These are phyloP conservation scores for Camponotus floridanus DNA, from an alignment of 1,140 invertebrate genomes.

Conservation along the genomic window DNA sequence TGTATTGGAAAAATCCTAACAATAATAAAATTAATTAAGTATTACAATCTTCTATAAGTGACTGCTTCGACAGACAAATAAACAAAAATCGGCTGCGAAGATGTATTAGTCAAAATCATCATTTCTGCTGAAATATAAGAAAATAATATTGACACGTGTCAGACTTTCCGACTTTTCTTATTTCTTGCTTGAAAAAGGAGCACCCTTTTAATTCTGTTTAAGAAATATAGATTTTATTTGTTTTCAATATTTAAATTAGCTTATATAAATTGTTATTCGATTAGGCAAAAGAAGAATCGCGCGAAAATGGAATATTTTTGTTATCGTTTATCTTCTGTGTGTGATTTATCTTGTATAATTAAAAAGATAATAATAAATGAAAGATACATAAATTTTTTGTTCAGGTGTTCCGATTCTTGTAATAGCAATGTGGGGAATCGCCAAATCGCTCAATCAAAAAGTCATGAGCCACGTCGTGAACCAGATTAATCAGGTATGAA, in stretches of 20 bases:
- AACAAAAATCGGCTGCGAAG: background rate
- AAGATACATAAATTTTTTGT: constrained; percentile 63
- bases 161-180: background rate
- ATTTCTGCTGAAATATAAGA: background rate
- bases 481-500: constrained; percentile 83
- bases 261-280: no score
- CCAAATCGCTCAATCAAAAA: constrained; percentile 84
- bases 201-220: background rate
- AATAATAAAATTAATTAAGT: constrained; percentile 1
- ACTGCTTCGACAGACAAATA: background rate
- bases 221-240: no score
- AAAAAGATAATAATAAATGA: constrained; percentile 21
- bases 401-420: constrained; percentile 90
- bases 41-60: background rate
- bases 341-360: background rate
- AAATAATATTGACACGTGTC: no score
- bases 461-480: constrained; percentile 79
- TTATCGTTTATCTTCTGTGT: no score
- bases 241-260: no score
- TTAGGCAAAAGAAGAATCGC: background rate
- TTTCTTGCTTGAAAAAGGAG: no score
- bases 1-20: background rate
- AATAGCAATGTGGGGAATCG: constrained; percentile 90
- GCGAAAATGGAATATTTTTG: no score
- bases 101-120: background rate